These are phyloP conservation scores for Halcyon senegalensis DNA, from an alignment of 2,113 vertebrate species.

Conservation along the genomic window DNA sequence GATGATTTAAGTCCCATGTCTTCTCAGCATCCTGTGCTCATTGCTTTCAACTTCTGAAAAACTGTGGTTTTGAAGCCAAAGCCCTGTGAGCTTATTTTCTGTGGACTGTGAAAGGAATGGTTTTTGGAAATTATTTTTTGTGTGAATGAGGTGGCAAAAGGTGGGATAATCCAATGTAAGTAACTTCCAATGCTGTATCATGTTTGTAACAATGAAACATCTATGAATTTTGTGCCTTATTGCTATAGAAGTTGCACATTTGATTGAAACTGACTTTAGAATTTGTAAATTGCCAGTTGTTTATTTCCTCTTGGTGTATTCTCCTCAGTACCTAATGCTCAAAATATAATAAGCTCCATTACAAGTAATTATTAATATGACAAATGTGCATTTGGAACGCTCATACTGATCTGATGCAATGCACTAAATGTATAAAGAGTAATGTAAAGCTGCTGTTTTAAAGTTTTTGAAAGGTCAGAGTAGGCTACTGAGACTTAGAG, in stretches of 20 bases:
- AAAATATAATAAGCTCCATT: background rate
- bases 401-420: background rate
- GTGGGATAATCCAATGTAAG: background rate
- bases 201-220: background rate
- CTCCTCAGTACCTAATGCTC: background rate
- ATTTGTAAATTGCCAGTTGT: background rate
- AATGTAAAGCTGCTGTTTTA: background rate
- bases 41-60: background rate
- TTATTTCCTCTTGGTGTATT: background rate
- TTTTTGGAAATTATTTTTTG: background rate
- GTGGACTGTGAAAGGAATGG: background rate
- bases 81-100: background rate
- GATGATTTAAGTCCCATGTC: background rate
- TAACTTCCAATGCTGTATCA: background rate
- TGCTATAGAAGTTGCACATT: background rate
- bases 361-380: background rate
- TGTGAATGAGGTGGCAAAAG: background rate
- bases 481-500: background rate
- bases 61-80: background rate
- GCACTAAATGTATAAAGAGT: background rate
- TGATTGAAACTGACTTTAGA: background rate
- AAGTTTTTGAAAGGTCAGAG: background rate
- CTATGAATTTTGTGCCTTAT: background rate
- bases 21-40: background rate
- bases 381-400: accelerated